phyloP scores from a whole-genome alignment of 1,140 invertebrate species.

The Philopotamus ludificatus region DNA sequence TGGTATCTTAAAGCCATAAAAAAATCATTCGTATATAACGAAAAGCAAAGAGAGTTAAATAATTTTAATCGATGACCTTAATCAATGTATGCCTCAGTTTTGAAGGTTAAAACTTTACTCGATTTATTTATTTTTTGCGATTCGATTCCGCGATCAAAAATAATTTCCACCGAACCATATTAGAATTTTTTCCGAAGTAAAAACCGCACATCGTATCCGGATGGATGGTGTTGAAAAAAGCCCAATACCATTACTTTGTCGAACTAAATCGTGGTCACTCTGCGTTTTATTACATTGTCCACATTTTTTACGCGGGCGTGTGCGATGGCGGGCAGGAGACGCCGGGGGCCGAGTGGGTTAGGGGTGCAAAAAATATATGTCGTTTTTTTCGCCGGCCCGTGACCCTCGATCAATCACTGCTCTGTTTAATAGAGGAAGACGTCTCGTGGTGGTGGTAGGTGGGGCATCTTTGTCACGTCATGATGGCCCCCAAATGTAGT shows the following conservation, averaged over 20 bases:
- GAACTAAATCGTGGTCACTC: conserved; percentile 20
- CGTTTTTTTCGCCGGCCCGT: conserved; percentile 25
- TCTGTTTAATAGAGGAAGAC: conserved; percentile 40
- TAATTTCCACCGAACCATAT: neutral
- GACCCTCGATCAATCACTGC: conserved; percentile 40
- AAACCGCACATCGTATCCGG: neutral
- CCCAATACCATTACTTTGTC: conserved; percentile 15
- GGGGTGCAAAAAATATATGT: conserved; percentile 17
- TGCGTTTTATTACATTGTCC: conserved; percentile 36
- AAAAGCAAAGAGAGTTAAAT: too few relatives aligned
- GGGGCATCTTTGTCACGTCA: conserved; percentile 33
- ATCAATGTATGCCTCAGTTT: too few relatives aligned
- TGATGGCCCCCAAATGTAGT: conserved; percentile 17
- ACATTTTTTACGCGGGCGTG: conserved; percentile 18
- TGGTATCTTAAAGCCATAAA: too few relatives aligned
- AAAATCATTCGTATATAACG: too few relatives aligned
- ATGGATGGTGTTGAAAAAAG: conserved; percentile 9
- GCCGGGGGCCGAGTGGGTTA: conserved; percentile 1
- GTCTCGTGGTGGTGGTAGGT: conserved; percentile 5
- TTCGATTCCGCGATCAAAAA: neutral
- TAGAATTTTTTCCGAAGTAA: too few relatives aligned
- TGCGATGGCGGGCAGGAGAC: neutral
- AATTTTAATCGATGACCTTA: too few relatives aligned
- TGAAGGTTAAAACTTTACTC: too few relatives aligned
- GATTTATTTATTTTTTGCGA: too few relatives aligned